Base-by-base conservation (phyloP, 2,797 vertebrate species). In the Peromyscus eremicus region DNA sequence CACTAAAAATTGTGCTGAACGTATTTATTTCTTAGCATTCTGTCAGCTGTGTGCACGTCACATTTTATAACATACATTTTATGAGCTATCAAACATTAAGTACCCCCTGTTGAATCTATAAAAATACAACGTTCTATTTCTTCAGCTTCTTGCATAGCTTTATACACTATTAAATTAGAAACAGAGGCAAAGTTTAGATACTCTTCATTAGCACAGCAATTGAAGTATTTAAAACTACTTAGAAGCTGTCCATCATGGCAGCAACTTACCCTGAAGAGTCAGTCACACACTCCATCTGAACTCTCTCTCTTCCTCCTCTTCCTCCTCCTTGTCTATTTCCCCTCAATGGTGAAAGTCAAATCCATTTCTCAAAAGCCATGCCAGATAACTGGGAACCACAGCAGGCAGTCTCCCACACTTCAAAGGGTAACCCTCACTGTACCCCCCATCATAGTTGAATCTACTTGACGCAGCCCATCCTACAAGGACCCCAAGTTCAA, bases 21-120 rank as follows among this genome's bases (percentile, higher is more conserved):
- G 32, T 52, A 83, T 62, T 70, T 73, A 34, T 21, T 91, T 91
- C 68, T 8, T 87, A 19, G 32, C 81, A 16, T 52, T 91, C 77
- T 88, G 73, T 89, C 25, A 32, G 71, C 43, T 82, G 81, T 0
- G 49, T 32, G 32, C 21, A 4, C 23, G 62, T 32, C 29, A 23
- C 17, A 84, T 66, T 66, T 60, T 66, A 13, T 66, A 71, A 70
- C 40, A 1, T 12, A 57, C 17, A 81, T 40, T 87, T 68, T 71
- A 40, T 3, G 13, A 92, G 83, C 32, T 37, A 64, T 21, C 62
- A 95, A 90, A 87, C 60, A 60, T 75, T 85, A 82, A 97, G 71
- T 85, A 77, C 29, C 7, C 21, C 77, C 7, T 66, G 37, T 52
- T 81, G n/a, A 34, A 57, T 52, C 82, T 90, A 71, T 52, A 91